Base-by-base conservation (phyloP, 2,113 vertebrate species). In the Syrrhaptes paradoxus region DNA sequence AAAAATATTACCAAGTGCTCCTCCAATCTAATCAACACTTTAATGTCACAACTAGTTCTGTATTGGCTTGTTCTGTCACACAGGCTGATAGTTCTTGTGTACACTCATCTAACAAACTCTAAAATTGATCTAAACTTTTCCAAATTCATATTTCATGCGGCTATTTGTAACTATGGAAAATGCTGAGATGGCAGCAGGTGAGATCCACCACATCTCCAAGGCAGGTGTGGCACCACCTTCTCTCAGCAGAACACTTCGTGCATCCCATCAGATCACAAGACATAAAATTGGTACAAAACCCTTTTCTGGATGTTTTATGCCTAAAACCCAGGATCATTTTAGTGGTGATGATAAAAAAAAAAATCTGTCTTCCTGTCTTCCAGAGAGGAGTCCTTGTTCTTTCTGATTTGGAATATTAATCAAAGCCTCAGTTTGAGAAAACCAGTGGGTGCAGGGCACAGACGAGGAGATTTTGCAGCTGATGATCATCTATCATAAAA, bases 61-160 rank as follows among this genome's bases (percentile, higher is more conserved):
- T 28, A 26, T 24, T 73, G 54, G 18, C 21, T 83, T 80, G 18
- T 61, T 86, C 46, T 80, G 14, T n/a, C 68, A 24, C 38, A 68
- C 15, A 72, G 8, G 4, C 1, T 45, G 41, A 24, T 15, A 32
- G 32, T 17, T 58, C 55, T 13, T 26, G 13, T 6, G 17, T 31
- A n/a, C 1, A 1, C 11, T 38, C 8, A 0, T 15, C 38, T 24
- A 73, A 59, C 6, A 83, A 62, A 61, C 1, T 2, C 20, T 57
- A 26, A 8, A 71, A 78, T 6, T 17, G 3, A 52, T 10, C 32
- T 45, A 68, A 83, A 32, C 7, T 21, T 87, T 38, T 45, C 28
- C 21, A 85, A 93, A 68, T 20, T 41, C 2, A 0, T 65, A 8
- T 63, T 93, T 89, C 34, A 11, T 7, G 7, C 7, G 3, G 17